A percentile compares a stretch with the other conserved stretches of the same genome.
Evolutionary conservation across 2,797 vertebrate species (phyloP).

Genomic region (Menidia menidia): DNA sequence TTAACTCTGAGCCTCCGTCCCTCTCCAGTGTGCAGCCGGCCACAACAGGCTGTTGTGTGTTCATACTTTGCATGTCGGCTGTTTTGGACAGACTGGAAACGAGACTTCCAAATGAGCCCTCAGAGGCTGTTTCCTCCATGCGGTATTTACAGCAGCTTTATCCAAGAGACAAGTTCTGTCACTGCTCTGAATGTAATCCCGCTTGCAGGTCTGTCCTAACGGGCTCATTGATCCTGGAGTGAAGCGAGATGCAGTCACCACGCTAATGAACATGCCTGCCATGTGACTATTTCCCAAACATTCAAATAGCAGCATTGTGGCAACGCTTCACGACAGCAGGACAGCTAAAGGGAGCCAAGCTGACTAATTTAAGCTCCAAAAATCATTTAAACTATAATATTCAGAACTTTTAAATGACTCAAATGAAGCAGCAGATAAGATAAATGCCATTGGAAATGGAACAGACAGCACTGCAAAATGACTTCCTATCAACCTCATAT

Average conservation of each 20-base stretch:
- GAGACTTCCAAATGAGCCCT: constrained; percentile 17
- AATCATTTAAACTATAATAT: no score
- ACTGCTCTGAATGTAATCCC: constrained; percentile 23
- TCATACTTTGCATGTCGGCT: constrained; percentile 28
- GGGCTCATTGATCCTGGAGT: constrained; percentile 25
- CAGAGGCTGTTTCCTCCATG: constrained; percentile 10
- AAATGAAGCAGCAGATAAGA: no score
- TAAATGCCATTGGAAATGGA: no score
- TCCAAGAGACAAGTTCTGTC: constrained; percentile 24
- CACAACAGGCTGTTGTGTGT: constrained; percentile 19
- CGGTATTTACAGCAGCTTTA: constrained; percentile 33
- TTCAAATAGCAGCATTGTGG: constrained; percentile 8
- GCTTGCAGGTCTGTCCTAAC: neutral
- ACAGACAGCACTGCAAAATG: no score
- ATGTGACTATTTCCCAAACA: constrained; percentile 15
- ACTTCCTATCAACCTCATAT: no score
- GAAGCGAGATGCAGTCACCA: constrained; percentile 31
- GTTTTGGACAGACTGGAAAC: constrained; percentile 41
- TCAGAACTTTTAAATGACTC: no score
- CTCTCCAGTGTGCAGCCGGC: neutral
- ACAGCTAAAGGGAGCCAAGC: no score
- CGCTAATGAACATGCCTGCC: constrained; percentile 29
- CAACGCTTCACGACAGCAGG: neutral
- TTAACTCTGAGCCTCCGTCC: no score
- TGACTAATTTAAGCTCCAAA: no score